Evolutionary conservation across 2,113 vertebrate species (phyloP), one percentile per base, ranked within the genome.

Genomic region (Leuciscus idus): DNA sequence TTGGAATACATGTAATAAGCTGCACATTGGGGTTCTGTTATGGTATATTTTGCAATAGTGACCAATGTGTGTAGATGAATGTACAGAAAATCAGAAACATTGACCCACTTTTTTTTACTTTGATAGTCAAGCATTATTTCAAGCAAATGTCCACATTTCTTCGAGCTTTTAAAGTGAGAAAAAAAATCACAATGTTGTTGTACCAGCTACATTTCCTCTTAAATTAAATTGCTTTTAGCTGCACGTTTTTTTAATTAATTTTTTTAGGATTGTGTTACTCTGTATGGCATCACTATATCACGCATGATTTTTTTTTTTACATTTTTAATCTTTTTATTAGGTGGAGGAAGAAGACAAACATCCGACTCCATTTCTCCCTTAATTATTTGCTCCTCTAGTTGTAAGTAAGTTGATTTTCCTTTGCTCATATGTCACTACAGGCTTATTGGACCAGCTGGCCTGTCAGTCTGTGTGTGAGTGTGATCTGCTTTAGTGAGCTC

Each of bases 381-480:
- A 72, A 52, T 57, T 83, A 6, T 57, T 70, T 57, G 13, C 28
- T 36, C 30, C 9, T 72, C 6, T 59, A 80, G 77, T 26, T 28
- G 72, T 75, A 75, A 74, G 43, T 80, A 17, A 81, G 78, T 83
- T 72, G 28, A 72, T 72, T 83, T 57, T 39, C n/a, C 9, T 80
- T 83, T 83, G 80, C 80, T 70, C 30, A 33, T 70, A 84, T 52
- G 33, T 72, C 36, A 46, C 59, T 64, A 21, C 30, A 72, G 43
- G 73, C 81, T 83, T 80, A 57, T 26, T 86, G 61, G 66, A 73
- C 30, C 74, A 78, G 80, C 79, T 62, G 84, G 61, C 48, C 84
- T 12, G 33, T 83, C 64, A 48, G 46, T 85, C 50, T 75, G 66
- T 84, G 78, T 81, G 55, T 79, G 68, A 86, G 75, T 75, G 80